Conservation (phyloP, 2,113 vertebrate genomes). For the Notothenia coriiceps region DNA sequence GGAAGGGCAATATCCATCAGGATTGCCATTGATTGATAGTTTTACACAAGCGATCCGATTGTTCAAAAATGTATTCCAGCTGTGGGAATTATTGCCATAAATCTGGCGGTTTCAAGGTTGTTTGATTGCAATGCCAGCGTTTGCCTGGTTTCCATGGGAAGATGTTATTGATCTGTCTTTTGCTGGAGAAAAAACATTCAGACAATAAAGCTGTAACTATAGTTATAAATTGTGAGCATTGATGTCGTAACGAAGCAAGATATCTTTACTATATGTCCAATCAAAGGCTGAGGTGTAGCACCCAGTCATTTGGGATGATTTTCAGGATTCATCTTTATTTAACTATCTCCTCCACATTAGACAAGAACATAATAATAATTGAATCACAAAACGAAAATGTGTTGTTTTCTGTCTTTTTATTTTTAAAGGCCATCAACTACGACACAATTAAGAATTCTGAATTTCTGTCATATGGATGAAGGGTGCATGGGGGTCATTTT, state of each 20-base stretch:
- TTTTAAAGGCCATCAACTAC: background rate
- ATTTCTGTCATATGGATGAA: too few relatives aligned
- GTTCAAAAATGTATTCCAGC: slow-evolving; percentile 22
- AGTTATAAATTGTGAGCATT: background rate
- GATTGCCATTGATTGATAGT: slow-evolving; percentile 39
- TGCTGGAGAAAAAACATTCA: background rate
- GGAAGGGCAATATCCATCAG: slow-evolving; percentile 14
- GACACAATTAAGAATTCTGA: background rate
- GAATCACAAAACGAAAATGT: background rate
- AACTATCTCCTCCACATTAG: background rate
- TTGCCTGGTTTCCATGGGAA: slow-evolving; percentile 3
- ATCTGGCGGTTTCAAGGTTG: background rate
- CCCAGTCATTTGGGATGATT: background rate
- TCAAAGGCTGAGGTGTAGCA: background rate
- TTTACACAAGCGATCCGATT: slow-evolving; percentile 7
- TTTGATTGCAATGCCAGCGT: slow-evolving; percentile 2
- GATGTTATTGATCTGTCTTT: background rate
- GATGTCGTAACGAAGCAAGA: background rate
- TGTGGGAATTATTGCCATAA: slow-evolving; percentile 33
- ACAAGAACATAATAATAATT: background rate
- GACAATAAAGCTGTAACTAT: background rate
- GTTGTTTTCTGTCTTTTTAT: background rate
- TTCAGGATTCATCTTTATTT: background rate
- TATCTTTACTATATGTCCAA: slow-evolving; percentile 9
- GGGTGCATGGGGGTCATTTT: too few relatives aligned